Evolutionary conservation across 2,888 invertebrate genomes (phyloP).

Genomic region (Dendrolimus pini): DNA sequence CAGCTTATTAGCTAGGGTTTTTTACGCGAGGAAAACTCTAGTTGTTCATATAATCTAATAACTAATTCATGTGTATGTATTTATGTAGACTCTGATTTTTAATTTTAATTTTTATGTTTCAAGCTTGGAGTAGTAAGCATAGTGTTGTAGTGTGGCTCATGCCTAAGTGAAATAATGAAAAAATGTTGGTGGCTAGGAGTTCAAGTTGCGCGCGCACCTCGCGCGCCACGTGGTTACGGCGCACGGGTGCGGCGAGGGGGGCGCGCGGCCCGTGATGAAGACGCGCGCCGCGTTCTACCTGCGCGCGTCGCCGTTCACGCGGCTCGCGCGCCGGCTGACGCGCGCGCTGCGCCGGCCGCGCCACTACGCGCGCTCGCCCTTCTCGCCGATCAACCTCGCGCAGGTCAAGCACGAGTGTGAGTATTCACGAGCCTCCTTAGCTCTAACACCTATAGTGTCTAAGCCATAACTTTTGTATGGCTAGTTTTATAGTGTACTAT

Average conservation of each 20-base stretch:
- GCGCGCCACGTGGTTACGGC: slow-evolving; percentile 95
- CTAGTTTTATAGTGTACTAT: no score
- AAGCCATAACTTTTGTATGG: no score
- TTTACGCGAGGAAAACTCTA: no score
- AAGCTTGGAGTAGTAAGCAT: no score
- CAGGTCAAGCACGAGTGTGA: slow-evolving; percentile 93
- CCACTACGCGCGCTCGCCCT: slow-evolving; percentile 93
- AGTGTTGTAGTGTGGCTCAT: no score
- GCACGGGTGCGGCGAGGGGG: slow-evolving; percentile 82
- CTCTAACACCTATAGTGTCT: no score
- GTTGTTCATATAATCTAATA: no score
- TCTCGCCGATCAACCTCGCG: slow-evolving; percentile 84
- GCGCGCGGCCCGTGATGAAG: slow-evolving; percentile 95
- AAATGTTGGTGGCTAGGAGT: slow-evolving; percentile 76
- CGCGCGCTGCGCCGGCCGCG: slow-evolving; percentile 87
- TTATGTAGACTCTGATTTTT: no score
- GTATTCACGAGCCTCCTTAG: slow-evolving; percentile 22
- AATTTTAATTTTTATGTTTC: no score
- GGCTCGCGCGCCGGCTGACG: slow-evolving; percentile 91
- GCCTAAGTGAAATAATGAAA: no score
- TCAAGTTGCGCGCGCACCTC: slow-evolving; percentile 95
- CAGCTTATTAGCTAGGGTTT: no score
- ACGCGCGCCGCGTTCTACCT: slow-evolving; percentile 97
- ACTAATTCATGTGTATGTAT: no score
- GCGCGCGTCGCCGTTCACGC: slow-evolving; percentile 92